Evolutionary conservation across 2,113 vertebrate species (phyloP).

Genomic region (Natator depressus): DNA sequence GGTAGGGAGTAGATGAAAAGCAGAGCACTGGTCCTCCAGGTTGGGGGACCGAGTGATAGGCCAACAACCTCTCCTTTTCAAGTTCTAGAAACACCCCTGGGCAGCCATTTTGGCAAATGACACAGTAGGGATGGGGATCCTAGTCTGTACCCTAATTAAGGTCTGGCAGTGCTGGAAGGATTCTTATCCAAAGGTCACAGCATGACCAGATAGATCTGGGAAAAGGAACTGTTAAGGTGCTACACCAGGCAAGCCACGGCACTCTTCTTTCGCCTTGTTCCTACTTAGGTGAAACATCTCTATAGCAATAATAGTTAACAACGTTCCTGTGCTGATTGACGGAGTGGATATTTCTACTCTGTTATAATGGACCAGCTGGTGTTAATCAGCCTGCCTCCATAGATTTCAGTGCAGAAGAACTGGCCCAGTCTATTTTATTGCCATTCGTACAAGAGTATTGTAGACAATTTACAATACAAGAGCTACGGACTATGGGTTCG

Average conservation of each 20-base stretch:
- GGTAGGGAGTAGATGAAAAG: background rate
- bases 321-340: background rate
- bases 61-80: background rate
- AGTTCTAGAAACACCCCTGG: background rate
- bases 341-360: background rate
- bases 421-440: background rate
- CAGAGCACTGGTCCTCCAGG: background rate
- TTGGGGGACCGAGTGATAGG: background rate
- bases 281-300: background rate
- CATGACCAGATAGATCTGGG: background rate
- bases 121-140: background rate
- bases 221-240: background rate
- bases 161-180: background rate
- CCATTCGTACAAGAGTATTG: background rate
- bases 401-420: background rate
- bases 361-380: background rate
- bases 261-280: background rate
- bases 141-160: background rate
- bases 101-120: background rate
- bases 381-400: background rate
- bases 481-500: background rate
- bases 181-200: background rate
- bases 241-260: background rate
- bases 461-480: background rate
- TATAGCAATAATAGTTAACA: rapidly evolving